These are phyloP conservation scores for Anolis carolinensis DNA, from an alignment of 2,113 vertebrate genomes.

Conservation along the genomic window DNA sequence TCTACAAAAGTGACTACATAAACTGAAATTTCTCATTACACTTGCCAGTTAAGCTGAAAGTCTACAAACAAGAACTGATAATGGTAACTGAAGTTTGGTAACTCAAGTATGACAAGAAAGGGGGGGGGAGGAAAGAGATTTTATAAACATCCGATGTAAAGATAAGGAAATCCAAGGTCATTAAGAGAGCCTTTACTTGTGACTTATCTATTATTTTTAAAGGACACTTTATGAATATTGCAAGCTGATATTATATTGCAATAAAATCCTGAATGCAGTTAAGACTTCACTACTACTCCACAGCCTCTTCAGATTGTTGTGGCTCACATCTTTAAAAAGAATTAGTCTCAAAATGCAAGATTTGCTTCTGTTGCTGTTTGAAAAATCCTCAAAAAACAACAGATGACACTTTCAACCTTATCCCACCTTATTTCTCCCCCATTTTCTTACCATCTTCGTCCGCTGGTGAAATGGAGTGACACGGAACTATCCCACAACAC, in stretches of 20 bases:
- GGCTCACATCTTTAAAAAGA: neutral
- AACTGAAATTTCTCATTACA: neutral
- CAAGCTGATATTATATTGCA: neutral
- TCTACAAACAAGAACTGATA: neutral
- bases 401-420: neutral
- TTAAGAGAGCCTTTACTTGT: neutral
- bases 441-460: too few species aligned
- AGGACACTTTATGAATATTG: neutral
- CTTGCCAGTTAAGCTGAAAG: neutral
- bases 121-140: neutral
- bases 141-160: neutral
- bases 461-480: too few species aligned
- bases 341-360: neutral
- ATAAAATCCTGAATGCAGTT: neutral
- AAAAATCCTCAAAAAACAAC: neutral
- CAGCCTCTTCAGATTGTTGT: neutral
- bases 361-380: neutral
- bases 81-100: neutral
- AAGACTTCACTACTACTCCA: neutral
- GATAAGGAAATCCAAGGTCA: neutral
- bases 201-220: neutral
- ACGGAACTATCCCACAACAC: too few species aligned
- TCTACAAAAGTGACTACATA: neutral
- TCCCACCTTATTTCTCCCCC: too few species aligned
- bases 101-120: neutral